phyloP scores from a whole-genome alignment of 2,113 vertebrate species.

The Mohoua ochrocephala region DNA sequence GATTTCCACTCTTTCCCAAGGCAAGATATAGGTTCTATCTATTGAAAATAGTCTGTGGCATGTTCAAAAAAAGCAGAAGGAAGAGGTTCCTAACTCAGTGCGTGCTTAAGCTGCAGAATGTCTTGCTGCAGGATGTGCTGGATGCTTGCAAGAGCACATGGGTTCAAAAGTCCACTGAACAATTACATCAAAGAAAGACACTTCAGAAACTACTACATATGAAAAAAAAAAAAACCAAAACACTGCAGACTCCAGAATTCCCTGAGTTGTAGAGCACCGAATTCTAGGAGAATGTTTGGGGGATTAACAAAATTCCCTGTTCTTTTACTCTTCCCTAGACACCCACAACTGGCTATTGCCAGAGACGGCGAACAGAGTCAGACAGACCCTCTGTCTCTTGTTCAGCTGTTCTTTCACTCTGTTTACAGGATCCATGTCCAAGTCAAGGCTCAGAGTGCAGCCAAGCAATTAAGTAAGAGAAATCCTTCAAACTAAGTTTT shows the following conservation, averaged over 20 bases:
- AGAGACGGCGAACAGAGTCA: neutral
- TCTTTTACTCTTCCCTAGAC: neutral
- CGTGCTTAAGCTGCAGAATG: neutral
- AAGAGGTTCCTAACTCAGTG: neutral
- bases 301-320: neutral
- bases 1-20: neutral
- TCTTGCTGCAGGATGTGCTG: neutral
- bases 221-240: neutral
- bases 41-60: neutral
- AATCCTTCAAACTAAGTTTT: constrained; percentile 22
- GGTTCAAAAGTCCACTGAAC: neutral
- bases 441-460: neutral
- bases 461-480: neutral
- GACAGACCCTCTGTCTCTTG: neutral
- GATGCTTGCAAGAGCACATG: rapidly evolving
- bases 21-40: neutral
- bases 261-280: neutral
- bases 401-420: neutral
- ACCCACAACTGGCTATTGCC: neutral
- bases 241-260: neutral
- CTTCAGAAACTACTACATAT: neutral
- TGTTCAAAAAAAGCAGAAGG: neutral
- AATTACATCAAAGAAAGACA: neutral
- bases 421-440: neutral
- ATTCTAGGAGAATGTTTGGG: neutral